Conservation (phyloP, 1,140 invertebrate genomes). For the Caligus rogercresseyi region DNA sequence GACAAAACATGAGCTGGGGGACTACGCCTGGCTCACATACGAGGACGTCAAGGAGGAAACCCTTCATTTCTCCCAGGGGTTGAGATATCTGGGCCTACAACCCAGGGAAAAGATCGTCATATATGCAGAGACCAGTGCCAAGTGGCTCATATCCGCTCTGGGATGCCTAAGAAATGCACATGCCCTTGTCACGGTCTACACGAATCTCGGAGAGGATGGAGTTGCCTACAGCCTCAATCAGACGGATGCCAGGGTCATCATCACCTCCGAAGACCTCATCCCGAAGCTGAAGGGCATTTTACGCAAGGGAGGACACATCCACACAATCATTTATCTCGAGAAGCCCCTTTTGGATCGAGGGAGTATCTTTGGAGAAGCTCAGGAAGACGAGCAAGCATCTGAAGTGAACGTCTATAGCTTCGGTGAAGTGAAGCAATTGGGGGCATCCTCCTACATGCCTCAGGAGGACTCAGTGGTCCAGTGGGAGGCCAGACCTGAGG, state of each 20-base stretch:
- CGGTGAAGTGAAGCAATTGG: constrained; percentile 19
- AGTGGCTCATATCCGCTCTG: constrained; percentile 35
- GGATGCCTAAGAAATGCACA: constrained; percentile 28
- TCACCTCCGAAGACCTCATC: constrained; percentile 22
- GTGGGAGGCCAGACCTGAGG: constrained; percentile 17
- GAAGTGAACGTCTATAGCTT: constrained; percentile 20
- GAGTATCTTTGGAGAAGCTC: neutral
- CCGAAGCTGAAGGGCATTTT: constrained; percentile 21
- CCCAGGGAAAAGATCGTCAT: constrained; percentile 29
- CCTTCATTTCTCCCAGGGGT: constrained; percentile 27
- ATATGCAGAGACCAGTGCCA: constrained; percentile 34
- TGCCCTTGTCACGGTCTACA: constrained; percentile 24
- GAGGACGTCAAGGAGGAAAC: constrained; percentile 28
- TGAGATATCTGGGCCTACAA: constrained; percentile 26
- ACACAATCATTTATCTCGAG: constrained; percentile 23
- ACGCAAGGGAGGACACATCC: constrained; percentile 16
- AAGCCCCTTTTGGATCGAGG: constrained; percentile 19
- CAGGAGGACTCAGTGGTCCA: neutral
- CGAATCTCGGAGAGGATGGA: constrained; percentile 23
- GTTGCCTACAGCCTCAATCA: constrained; percentile 23
- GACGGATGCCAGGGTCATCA: constrained; percentile 23
- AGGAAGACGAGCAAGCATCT: neutral
- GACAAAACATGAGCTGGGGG: constrained; percentile 22
- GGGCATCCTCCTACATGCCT: neutral
- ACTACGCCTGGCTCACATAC: constrained; percentile 31